Evolutionary conservation across 2,888 invertebrate genomes (phyloP), one percentile per base, ranked within the genome.

Genomic region (Tryphoninae sp.): DNA sequence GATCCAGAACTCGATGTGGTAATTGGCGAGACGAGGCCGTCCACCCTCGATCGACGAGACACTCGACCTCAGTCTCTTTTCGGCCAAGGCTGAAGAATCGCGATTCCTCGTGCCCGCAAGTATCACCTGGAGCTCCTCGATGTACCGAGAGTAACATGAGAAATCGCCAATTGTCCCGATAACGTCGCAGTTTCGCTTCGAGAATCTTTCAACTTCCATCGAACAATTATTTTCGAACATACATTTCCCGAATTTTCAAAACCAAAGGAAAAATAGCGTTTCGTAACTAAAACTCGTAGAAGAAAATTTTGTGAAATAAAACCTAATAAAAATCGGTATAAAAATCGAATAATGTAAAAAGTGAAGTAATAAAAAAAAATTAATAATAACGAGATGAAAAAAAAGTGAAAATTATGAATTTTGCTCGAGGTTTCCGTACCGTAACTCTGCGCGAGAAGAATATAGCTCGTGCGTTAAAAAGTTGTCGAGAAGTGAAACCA

Each of bases 11-110:
- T 73, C 78, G 78, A 80, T 82, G 82, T 82, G 64, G 82, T 77
- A 78, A 82, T 82, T 82, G 80, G 61, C 81, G 83, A 85, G 86
- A 83, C 84, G 87, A 88, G 85, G 86, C 81, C 85, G 83, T 82
- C 82, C 82, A 83, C 80, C 83, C 68, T 72, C 75, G 40, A 61
- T 59, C 68, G 59, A 84, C 72, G 75, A 71, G 78, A 79, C 80
- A 61, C 22, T 78, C 85, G 85, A 87, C 84, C 88, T 87, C 84
- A 86, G 81, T 85, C 85, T 83, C 83, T 65, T 88, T 87, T 84
- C 78, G 71, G 68, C 77, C 86, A 88, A 88, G 87, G 84, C 86
- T 86, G 73, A 81, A 45, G 64, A 83, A 72, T 83, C 67, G 68
- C 68, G 26, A 79, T 79, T 69, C 75, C 72, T 73, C 72, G 64